A percentile compares a stretch with the other conserved stretches of the same genome.
phyloP scores from a whole-genome alignment of 1,140 invertebrate genomes.

The Camponotus floridanus region DNA sequence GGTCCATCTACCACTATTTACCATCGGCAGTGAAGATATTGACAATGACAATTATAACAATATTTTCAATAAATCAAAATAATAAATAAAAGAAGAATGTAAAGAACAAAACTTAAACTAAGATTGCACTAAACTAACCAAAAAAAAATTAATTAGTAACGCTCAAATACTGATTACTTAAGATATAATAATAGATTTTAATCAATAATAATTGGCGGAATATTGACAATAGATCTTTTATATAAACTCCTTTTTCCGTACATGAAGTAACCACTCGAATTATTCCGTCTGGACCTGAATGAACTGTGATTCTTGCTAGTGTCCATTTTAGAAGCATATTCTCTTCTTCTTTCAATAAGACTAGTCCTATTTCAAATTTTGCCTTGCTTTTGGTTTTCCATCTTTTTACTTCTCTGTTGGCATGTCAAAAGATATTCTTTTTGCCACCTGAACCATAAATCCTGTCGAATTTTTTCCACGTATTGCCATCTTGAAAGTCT shows the following conservation, averaged over 20 bases:
- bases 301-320: neutral
- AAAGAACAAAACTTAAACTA: no score
- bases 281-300: neutral
- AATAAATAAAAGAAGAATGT: no score
- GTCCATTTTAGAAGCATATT: neutral
- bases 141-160: no score
- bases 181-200: no score
- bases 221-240: neutral
- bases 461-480: neutral
- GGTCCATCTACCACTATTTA: no score
- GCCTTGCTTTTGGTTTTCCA: neutral
- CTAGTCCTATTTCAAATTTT: neutral
- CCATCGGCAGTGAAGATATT: no score
- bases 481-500: slow-evolving; percentile 20
- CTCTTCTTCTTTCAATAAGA: neutral
- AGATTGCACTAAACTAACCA: no score
- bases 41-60: no score
- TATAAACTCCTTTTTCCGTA: neutral
- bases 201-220: no score
- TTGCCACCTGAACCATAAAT: neutral
- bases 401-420: neutral
- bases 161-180: no score
- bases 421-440: neutral
- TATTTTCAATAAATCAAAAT: no score
- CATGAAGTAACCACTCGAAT: neutral